These are phyloP conservation scores for Ammospiza caudacuta DNA, from an alignment of 2,113 vertebrate genomes.

Conservation along the genomic window DNA sequence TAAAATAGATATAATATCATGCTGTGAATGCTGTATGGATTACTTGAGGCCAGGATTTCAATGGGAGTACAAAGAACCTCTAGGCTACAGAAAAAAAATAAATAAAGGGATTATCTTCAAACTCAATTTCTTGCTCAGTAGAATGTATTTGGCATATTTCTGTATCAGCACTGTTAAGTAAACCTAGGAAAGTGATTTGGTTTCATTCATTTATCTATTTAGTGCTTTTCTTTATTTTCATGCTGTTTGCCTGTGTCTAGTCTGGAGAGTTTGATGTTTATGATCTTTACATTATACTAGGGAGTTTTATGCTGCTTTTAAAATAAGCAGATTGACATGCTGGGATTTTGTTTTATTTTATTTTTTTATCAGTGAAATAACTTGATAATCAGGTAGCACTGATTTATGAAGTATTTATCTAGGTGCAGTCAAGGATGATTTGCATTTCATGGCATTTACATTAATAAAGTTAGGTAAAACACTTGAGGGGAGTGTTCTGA, in stretches of 20 bases:
- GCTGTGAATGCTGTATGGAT: not conserved
- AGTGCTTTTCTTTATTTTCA: not conserved
- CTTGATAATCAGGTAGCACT: not conserved
- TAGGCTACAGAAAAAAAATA: not conserved
- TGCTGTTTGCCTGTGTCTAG: not conserved
- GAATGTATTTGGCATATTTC: not conserved
- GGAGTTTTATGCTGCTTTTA: not conserved
- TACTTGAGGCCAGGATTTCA: not conserved
- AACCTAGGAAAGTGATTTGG: not conserved
- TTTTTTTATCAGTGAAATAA: not conserved
- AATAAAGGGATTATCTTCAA: not conserved
- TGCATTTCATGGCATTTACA: not conserved
- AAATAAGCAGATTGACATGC: not conserved
- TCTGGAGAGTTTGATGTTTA: not conserved
- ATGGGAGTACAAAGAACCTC: not conserved
- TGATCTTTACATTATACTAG: not conserved
- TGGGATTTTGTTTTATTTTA: not conserved
- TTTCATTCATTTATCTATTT: conserved; percentile 4
- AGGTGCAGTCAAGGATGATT: not conserved
- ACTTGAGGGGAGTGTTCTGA: not conserved
- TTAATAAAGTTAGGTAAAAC: not conserved
- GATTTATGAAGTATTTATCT: not conserved
- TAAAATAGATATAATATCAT: not conserved
- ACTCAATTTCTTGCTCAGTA: not conserved
- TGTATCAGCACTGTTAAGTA: not conserved